A percentile compares a stretch with the other conserved stretches of the same genome.
These are phyloP conservation scores for Proterorhinus semilunaris DNA, from an alignment of 2,113 vertebrate species.

Conservation along the genomic window DNA sequence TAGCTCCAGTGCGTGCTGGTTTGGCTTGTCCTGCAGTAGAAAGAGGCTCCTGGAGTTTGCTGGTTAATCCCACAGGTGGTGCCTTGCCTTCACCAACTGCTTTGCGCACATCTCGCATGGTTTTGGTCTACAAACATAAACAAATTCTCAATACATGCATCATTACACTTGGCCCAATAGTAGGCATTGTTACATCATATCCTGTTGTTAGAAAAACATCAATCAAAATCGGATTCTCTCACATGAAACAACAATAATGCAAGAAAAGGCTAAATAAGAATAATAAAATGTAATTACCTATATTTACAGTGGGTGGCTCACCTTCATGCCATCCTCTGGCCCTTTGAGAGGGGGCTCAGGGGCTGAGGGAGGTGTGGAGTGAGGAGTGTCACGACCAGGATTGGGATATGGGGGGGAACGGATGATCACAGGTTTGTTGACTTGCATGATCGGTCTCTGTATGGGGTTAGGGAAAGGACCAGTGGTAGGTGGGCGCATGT, in stretches of 20 bases:
- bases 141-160: not conserved
- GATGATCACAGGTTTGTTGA: slow-evolving; percentile 80
- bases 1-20: slow-evolving; percentile 86
- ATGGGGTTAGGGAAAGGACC: slow-evolving; percentile 82
- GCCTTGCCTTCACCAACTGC: slow-evolving; percentile 80
- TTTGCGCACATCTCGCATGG: slow-evolving; percentile 77
- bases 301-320: slow-evolving; percentile 82
- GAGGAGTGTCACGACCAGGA: slow-evolving; percentile 69
- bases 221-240: not conserved
- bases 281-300: slow-evolving; percentile 77
- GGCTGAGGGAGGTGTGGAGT: slow-evolving; percentile 71
- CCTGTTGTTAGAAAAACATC: not conserved
- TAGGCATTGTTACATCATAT: not conserved
- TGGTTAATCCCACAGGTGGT: slow-evolving; percentile 78
- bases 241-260: not conserved
- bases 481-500: slow-evolving; percentile 78
- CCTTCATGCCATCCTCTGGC: slow-evolving; percentile 83
- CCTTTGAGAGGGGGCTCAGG: slow-evolving; percentile 73
- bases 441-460: slow-evolving; percentile 82
- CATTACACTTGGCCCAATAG: not conserved
- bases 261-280: slow-evolving; percentile 25
- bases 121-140: slow-evolving; percentile 79
- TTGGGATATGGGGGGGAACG: slow-evolving; percentile 76
- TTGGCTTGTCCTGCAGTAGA: slow-evolving; percentile 80
- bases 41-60: slow-evolving; percentile 83